These are phyloP conservation scores for Drosophila longiperda DNA, from an alignment of 2,888 invertebrate species.

Conservation along the genomic window DNA sequence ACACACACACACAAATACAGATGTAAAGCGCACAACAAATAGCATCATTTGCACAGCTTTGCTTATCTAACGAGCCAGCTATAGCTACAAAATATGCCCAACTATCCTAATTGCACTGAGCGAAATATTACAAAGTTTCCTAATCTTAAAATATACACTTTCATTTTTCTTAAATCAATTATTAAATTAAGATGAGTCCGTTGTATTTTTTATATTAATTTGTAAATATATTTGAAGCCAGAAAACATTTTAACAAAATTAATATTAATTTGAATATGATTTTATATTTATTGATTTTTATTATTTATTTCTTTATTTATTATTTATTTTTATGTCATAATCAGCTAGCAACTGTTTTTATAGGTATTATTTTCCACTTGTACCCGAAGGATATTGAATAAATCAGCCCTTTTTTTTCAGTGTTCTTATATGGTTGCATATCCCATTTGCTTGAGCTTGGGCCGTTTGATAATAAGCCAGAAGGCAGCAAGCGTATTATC, in stretches of 20 bases:
- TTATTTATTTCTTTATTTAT: neutral
- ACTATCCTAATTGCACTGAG: slow-evolving; percentile 13
- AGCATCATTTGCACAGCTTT: slow-evolving; percentile 51
- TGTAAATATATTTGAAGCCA: neutral
- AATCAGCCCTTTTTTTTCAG: neutral
- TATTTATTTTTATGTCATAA: neutral
- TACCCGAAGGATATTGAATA: neutral
- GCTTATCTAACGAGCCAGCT: slow-evolving; percentile 59
- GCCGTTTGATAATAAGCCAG: slow-evolving; percentile 38
- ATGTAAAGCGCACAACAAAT: slow-evolving; percentile 26
- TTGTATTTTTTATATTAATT: neutral
- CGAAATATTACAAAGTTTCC: neutral
- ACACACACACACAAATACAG: neutral
- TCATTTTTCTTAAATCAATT: neutral
- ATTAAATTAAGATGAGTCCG: no score
- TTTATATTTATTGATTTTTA: neutral
- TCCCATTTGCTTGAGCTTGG: slow-evolving; percentile 28
- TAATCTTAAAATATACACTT: neutral
- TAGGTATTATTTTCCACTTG: neutral
- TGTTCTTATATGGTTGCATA: slow-evolving; percentile 14
- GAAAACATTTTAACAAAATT: no score
- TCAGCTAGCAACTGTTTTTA: neutral
- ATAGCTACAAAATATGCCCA: slow-evolving; percentile 32
- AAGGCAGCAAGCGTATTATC: slow-evolving; percentile 65
- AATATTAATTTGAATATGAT: neutral